A percentile compares a stretch with the other conserved stretches of the same genome.
phyloP scores from a whole-genome alignment of 2,797 vertebrate genomes.

The Centropyge bicolor region DNA sequence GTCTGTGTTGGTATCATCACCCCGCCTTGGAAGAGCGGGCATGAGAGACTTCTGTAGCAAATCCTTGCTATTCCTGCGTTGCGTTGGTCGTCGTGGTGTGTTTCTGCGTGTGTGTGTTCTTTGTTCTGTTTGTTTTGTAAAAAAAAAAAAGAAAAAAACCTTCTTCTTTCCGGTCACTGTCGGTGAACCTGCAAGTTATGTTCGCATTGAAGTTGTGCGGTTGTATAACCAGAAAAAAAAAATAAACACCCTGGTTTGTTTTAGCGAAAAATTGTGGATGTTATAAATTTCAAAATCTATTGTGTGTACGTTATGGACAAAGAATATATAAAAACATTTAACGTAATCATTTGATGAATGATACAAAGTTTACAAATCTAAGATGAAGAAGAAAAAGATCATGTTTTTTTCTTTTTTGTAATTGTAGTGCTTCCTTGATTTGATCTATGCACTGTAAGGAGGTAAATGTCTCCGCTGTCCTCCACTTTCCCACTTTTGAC shows the following conservation, averaged over 20 bases:
- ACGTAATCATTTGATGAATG: conserved; percentile 83
- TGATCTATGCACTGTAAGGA: conserved; percentile 99
- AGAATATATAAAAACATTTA: conserved; percentile 78
- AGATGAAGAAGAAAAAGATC: conserved; percentile 87
- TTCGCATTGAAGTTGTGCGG: conserved; percentile 83
- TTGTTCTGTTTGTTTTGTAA: conserved; percentile 77
- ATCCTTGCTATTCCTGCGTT: conserved; percentile 80
- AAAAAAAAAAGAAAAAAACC: conserved; percentile 23
- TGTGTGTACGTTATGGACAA: conserved; percentile 79
- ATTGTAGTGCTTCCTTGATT: conserved; percentile 98
- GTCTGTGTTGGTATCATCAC: conserved; percentile 73
- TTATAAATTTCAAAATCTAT: conserved; percentile 75
- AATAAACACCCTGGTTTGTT: conserved; percentile 75
- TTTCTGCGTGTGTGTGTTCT: conserved; percentile 79
- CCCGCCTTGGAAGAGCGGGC: conserved; percentile 60
- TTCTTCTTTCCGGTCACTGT: conserved; percentile 65
- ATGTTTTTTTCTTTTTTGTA: conserved; percentile 82
- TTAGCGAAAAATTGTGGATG: conserved; percentile 83
- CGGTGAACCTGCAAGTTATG: conserved; percentile 85
- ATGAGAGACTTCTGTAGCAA: conserved; percentile 81
- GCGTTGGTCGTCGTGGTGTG: conserved; percentile 83
- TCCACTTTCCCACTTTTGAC: conserved; percentile 62
- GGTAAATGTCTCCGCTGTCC: conserved; percentile 84
- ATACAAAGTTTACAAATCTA: conserved; percentile 88
- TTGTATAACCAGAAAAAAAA: conserved; percentile 70